phyloP scores from a whole-genome alignment of 2,113 vertebrate species.

The Nibea coibor region DNA sequence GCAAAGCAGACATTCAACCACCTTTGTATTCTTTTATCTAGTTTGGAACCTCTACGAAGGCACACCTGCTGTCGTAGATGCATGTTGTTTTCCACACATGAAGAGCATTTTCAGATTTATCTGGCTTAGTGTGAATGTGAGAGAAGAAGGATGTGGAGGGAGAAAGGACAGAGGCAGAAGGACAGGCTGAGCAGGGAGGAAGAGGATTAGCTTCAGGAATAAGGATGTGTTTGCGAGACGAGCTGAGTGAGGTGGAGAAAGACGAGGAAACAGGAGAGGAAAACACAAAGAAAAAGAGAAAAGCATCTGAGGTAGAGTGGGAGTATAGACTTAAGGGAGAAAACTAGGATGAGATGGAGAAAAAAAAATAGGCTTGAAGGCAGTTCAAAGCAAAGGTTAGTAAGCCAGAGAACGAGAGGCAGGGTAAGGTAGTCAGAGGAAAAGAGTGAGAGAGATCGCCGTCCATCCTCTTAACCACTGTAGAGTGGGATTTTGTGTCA shows the following conservation, averaged over 20 bases:
- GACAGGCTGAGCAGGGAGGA: constrained; percentile 25
- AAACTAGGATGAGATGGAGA: neutral
- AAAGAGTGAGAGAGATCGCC: constrained; percentile 10
- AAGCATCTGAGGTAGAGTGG: neutral
- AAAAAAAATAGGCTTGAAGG: constrained; percentile 24
- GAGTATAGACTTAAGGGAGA: neutral
- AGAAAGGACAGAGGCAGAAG: constrained; percentile 6
- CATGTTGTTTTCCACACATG: neutral
- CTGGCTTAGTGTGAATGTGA: neutral
- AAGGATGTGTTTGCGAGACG: constrained; percentile 17
- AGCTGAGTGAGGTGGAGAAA: constrained; percentile 10
- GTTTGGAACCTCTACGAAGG: neutral
- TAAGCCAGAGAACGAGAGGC: constrained; percentile 15
- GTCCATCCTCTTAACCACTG: constrained; percentile 69
- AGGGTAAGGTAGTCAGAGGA: constrained; percentile 26
- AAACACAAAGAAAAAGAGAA: neutral
- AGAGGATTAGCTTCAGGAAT: constrained; percentile 47
- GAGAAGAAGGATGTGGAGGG: constrained; percentile 12
- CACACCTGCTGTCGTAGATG: no score
- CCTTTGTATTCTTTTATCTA: neutral
- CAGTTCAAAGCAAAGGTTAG: constrained; percentile 56
- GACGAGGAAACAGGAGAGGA: neutral
- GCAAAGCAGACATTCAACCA: neutral
- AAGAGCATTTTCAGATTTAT: constrained; percentile 25
- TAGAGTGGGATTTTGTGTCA: constrained; percentile 71